Base-by-base conservation (phyloP, 2,888 invertebrate genomes). In the Quadroppia sp. region DNA sequence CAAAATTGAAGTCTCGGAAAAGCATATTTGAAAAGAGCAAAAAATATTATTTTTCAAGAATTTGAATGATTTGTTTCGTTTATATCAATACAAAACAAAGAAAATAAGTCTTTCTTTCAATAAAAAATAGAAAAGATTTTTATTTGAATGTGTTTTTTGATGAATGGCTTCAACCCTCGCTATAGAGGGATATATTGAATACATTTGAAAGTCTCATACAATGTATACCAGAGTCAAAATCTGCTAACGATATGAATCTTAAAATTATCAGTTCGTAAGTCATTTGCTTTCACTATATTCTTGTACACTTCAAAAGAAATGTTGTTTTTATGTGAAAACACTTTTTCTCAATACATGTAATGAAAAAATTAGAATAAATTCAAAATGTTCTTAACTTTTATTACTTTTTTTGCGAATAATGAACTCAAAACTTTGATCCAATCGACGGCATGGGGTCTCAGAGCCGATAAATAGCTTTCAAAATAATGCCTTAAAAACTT, bases 331-430 rank as follows among this genome's bases (percentile, higher is more conserved):
- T 50, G 20, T 53, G 36, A 36, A 36, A 36, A 36, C 36, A 36
- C n/a, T n/a, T n/a, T n/a, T n/a, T n/a, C n/a, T n/a, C 36, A 36
- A 9, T 9, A 36, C 36, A 7, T 7, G 36, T 36, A 36, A 36
- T 36, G 36, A 32, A 61, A 53, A 61, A 61, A 61, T 61, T 61
- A n/a, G 32, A 61, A 61, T 61, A 61, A 50, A 30, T 61, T 32
- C 32, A 30, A 32, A 30, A n/a, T 61, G 11, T 13, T 4, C 7
- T 30, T 17, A 53, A 53, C 25, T 23, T 53, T 53, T 53, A 53
- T 53, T 53, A 61, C 59, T 30, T 59, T 59, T 15, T 32, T 28
- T 25, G 7, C 6, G 61, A 61, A 61, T 32, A 61, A 20, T 36
- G 61, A 36, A 36, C 61, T 61, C 36, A 17, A 32, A 59, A 17